Conservation (phyloP, 64 coral and sea anemone species). For the Anthopleura sola region DNA sequence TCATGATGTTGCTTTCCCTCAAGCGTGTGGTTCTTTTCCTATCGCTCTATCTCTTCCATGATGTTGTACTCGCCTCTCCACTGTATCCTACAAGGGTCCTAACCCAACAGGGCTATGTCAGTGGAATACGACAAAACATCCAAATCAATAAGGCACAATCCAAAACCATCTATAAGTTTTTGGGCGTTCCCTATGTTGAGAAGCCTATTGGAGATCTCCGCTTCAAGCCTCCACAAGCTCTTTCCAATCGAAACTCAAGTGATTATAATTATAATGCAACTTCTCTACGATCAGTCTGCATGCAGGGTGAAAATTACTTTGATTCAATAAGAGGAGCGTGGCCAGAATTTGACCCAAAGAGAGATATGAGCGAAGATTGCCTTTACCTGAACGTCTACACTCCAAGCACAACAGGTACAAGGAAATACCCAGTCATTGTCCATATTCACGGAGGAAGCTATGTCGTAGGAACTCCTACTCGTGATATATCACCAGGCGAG, state of each 20-base stretch:
- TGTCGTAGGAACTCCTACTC: slow-evolving; percentile 65
- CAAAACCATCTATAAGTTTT: slow-evolving; percentile 41
- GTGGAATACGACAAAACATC: slow-evolving; percentile 34
- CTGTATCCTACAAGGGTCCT: background rate
- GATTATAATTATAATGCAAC: slow-evolving; percentile 66
- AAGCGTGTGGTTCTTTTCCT: background rate
- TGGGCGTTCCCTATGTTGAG: slow-evolving; percentile 51
- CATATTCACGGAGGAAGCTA: slow-evolving; percentile 84
- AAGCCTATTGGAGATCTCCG: slow-evolving; percentile 31
- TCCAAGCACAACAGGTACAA: slow-evolving; percentile 7
- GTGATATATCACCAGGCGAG: slow-evolving; percentile 61
- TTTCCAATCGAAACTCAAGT: slow-evolving; percentile 16
- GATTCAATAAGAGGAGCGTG: slow-evolving; percentile 38
- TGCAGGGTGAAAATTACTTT: slow-evolving; percentile 43
- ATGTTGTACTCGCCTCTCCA: background rate
- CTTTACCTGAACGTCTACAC: slow-evolving; percentile 78
- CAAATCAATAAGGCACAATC: slow-evolving; percentile 7
- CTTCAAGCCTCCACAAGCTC: slow-evolving; percentile 30
- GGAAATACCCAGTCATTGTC: slow-evolving; percentile 59
- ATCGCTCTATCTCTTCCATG: background rate
- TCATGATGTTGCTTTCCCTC: background rate
- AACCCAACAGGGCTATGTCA: slow-evolving; percentile 35
- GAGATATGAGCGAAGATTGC: slow-evolving; percentile 73
- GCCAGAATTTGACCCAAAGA: slow-evolving; percentile 39
- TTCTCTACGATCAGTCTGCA: slow-evolving; percentile 59